Percentiles rank a stretch among this genome's conserved stretches.
phyloP scores from a whole-genome alignment of 2,797 vertebrate genomes.

The Amblyopsis hoosieri region DNA sequence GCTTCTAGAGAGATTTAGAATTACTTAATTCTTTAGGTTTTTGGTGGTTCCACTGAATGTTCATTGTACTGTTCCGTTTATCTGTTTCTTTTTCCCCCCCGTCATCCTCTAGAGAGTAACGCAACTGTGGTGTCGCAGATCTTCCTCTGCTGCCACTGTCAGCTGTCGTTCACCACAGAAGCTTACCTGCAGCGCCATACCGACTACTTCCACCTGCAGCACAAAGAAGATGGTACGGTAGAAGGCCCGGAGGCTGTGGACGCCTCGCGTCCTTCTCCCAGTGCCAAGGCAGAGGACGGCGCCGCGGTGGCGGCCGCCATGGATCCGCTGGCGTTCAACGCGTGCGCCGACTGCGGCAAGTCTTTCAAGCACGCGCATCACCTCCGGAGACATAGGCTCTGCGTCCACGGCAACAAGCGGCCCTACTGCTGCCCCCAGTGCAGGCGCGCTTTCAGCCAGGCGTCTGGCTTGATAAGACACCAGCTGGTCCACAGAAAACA shows the following conservation, averaged over 20 bases:
- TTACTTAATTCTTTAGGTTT: too few species aligned
- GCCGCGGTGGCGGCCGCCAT: conserved; percentile 13
- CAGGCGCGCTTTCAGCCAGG: conserved; percentile 77
- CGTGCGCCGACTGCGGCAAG: conserved; percentile 71
- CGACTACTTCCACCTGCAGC: conserved; percentile 56
- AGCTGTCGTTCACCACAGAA: conserved; percentile 74
- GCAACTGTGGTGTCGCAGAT: conserved; percentile 35
- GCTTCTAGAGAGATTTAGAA: too few species aligned
- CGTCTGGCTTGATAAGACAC: conserved; percentile 76
- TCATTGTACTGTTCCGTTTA: too few species aligned
- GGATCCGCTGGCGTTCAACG: conserved; percentile 38
- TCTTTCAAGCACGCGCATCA: conserved; percentile 74
- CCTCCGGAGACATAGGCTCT: conserved; percentile 75
- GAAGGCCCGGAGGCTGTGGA: conserved; percentile 20
- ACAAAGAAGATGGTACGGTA: conserved; percentile 16
- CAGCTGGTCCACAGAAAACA: conserved; percentile 69
- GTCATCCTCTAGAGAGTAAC: conserved; percentile 45
- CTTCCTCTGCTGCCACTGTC: conserved; percentile 70
- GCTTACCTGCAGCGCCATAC: conserved; percentile 73
- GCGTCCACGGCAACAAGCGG: conserved; percentile 78
- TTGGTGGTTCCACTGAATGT: too few species aligned
- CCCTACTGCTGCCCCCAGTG: conserved; percentile 80
- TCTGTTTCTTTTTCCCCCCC: background rate
- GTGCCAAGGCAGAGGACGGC: background rate
- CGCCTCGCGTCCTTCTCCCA: conserved; percentile 9